Evolutionary conservation across 1,140 invertebrate genomes (phyloP).

Genomic region (Pygmarrhopalites habei): DNA sequence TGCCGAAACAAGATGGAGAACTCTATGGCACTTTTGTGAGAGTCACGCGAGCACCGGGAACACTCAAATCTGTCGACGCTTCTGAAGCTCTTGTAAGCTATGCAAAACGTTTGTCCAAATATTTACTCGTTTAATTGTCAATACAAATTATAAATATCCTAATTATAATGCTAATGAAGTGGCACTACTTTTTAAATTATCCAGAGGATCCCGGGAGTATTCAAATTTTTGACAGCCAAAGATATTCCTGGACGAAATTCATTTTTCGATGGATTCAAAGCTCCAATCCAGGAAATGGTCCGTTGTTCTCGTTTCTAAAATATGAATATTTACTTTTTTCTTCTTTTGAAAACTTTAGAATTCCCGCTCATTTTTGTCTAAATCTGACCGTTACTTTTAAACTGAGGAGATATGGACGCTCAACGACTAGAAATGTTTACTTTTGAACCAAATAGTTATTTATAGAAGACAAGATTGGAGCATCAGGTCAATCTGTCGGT

Average conservation of each 20-base stretch:
- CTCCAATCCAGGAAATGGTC: background rate
- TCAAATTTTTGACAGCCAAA: constrained; percentile 44
- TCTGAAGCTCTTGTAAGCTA: constrained; percentile 38
- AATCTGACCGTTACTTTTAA: no score
- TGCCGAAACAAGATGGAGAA: constrained; percentile 42
- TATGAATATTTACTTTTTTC: no score
- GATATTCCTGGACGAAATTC: constrained; percentile 44
- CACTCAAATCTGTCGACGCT: constrained; percentile 40
- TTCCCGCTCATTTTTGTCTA: no score
- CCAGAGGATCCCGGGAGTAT: constrained; percentile 43
- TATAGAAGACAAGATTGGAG: constrained; percentile 34
- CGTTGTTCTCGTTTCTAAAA: no score
- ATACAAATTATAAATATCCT: no score
- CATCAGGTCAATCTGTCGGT: constrained; percentile 62
- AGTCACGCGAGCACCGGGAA: constrained; percentile 42
- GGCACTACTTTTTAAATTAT: no score
- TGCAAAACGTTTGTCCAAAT: no score
- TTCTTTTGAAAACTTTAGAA: no score
- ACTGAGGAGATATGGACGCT: no score
- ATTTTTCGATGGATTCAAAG: constrained; percentile 7
- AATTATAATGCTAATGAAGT: no score
- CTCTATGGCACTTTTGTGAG: constrained; percentile 46
- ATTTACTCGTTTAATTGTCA: background rate
- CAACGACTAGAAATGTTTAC: no score
- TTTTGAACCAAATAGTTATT: no score